These are phyloP conservation scores for Epirrita christyi DNA, from an alignment of 2,888 invertebrate species.

Conservation along the genomic window DNA sequence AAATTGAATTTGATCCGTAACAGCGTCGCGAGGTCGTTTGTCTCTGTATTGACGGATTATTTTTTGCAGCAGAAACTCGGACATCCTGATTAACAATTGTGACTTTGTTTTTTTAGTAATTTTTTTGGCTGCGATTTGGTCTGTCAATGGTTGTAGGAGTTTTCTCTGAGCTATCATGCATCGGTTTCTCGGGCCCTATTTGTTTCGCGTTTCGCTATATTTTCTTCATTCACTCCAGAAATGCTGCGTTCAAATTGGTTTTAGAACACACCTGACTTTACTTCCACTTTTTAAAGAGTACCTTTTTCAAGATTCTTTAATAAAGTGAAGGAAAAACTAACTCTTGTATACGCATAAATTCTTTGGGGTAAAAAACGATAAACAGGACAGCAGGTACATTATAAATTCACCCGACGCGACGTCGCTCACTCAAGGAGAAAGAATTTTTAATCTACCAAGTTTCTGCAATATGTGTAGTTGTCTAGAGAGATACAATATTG, in stretches of 20 bases:
- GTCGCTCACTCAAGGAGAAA: constrained; percentile 48
- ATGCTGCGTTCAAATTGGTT: too few relatives aligned
- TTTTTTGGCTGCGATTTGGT: not conserved
- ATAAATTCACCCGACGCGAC: constrained; percentile 54
- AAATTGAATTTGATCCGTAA: constrained; percentile 83
- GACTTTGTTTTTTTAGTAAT: not conserved
- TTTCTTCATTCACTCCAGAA: too few relatives aligned
- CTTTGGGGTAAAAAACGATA: constrained; percentile 15
- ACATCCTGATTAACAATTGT: constrained; percentile 17
- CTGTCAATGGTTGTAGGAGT: not conserved
- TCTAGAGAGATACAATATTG: constrained; percentile 31
- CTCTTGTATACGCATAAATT: constrained; percentile 5
- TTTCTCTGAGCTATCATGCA: not conserved
- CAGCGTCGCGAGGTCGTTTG: constrained; percentile 72
- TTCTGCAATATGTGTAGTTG: constrained; percentile 39
- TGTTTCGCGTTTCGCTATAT: too few relatives aligned
- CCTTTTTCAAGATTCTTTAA: not conserved
- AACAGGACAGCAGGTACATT: constrained; percentile 37
- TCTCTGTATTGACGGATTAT: constrained; percentile 67
- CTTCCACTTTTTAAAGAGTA: too few relatives aligned
- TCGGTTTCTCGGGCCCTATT: too few relatives aligned
- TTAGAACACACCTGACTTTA: too few relatives aligned
- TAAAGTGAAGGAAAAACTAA: not conserved
- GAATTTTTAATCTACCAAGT: constrained; percentile 66
- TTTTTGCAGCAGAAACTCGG: constrained; percentile 40